A percentile compares a stretch with the other conserved stretches of the same genome.
Evolutionary conservation across 2,888 invertebrate genomes (phyloP).

Genomic region (Sphaerophoria taeniata): DNA sequence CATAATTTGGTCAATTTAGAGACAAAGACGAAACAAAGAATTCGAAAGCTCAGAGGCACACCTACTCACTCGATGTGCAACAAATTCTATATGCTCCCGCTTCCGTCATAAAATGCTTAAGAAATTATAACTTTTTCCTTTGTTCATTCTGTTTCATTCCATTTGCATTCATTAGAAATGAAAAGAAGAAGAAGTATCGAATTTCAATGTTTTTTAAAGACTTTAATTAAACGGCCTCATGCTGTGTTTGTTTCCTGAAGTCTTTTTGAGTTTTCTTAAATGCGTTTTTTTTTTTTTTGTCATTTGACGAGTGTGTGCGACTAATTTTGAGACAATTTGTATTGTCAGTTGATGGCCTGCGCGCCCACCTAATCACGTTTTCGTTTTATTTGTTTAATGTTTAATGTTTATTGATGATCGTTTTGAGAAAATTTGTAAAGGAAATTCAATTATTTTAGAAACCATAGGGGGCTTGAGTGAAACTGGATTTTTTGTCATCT

Average conservation of each 20-base stretch:
- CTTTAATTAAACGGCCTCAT: constrained; percentile 28
- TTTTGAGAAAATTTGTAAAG: background rate
- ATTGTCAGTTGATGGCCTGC: background rate
- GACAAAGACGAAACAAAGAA: constrained; percentile 1
- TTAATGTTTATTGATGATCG: constrained; percentile 11
- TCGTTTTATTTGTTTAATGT: constrained; percentile 15
- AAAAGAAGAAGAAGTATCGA: background rate
- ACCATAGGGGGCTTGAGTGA: background rate
- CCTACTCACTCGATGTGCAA: background rate
- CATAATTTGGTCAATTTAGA: constrained; percentile 17
- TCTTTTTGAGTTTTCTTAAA: background rate
- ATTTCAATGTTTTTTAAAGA: constrained; percentile 26
- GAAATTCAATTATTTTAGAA: constrained; percentile 17
- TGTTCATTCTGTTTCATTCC: background rate
- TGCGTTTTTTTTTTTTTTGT: background rate
- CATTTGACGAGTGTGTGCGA: background rate
- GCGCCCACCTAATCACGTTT: constrained; percentile 14
- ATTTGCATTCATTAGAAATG: constrained; percentile 11
- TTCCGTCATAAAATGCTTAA: constrained; percentile 17
- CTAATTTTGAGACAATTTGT: constrained; percentile 23
- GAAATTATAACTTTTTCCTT: constrained; percentile 6
- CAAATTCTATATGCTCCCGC: background rate
- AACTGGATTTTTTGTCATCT: too few species aligned
- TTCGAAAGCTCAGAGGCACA: constrained; percentile 32
- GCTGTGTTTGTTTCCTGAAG: constrained; percentile 3